Percentiles rank a stretch among this genome's conserved stretches.
Conservation (phyloP, 1,140 invertebrate genomes). For the Neotoxoptera formosana region DNA sequence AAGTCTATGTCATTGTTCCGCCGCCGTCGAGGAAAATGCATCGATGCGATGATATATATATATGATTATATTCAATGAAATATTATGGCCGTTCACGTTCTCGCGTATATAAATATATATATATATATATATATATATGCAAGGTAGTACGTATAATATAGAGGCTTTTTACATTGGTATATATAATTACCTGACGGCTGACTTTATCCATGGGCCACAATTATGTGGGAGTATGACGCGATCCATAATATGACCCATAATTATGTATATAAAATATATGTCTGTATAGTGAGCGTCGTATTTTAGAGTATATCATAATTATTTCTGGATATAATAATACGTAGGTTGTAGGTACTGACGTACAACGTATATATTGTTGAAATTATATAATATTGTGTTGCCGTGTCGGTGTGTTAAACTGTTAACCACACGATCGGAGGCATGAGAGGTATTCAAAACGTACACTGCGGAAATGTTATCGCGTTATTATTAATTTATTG, state of each 20-base stretch:
- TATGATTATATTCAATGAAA: not conserved
- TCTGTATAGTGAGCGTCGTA: not conserved
- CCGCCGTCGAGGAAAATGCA: not conserved
- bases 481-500: not conserved
- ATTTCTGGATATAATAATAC: not conserved
- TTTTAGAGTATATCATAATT: not conserved
- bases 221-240: not conserved
- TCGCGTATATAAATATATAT: no score
- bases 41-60: not conserved
- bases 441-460: not conserved
- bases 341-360: no score
- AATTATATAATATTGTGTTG: not conserved
- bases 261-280: slow-evolving; percentile 4
- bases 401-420: not conserved
- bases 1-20: not conserved
- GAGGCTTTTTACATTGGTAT: not conserved
- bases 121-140: not conserved
- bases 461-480: not conserved
- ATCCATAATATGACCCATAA: not conserved
- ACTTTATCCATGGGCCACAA: not conserved
- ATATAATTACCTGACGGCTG: not conserved
- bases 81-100: not conserved
- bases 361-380: not conserved
- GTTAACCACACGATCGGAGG: not conserved
- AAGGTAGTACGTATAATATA: not conserved